Conservation (phyloP, 2,888 invertebrate species). For the Andrena dorsata region DNA sequence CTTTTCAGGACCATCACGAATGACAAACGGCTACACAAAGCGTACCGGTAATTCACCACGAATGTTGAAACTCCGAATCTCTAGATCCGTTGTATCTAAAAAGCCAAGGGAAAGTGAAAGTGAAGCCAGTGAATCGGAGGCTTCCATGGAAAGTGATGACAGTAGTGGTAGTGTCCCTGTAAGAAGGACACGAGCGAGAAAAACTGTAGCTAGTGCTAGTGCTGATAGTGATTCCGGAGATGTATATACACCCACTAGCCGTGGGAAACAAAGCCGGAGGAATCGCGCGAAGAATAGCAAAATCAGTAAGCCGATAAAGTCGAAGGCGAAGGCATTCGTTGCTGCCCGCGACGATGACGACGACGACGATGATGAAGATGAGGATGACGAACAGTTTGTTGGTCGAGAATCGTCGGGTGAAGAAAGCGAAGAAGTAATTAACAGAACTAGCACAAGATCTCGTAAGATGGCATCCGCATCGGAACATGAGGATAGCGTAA, state of each 20-base stretch:
- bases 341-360: slow-evolving; percentile 73
- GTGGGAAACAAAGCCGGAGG: slow-evolving; percentile 80
- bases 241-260: slow-evolving; percentile 86
- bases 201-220: slow-evolving; percentile 76
- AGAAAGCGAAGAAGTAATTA: slow-evolving; percentile 75
- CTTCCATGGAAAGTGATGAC: slow-evolving; percentile 76
- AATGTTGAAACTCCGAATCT: slow-evolving; percentile 74
- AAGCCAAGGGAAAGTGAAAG: slow-evolving; percentile 74
- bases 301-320: slow-evolving; percentile 70
- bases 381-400: slow-evolving; percentile 69
- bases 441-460: slow-evolving; percentile 72
- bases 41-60: slow-evolving; percentile 72
- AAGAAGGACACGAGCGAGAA: slow-evolving; percentile 76
- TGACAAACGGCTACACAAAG: slow-evolving; percentile 80
- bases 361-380: slow-evolving; percentile 65
- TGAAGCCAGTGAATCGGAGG: slow-evolving; percentile 79
- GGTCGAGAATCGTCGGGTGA: slow-evolving; percentile 72
- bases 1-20: slow-evolving; percentile 80
- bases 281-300: slow-evolving; percentile 79
- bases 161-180: slow-evolving; percentile 79
- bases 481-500: slow-evolving; percentile 36
- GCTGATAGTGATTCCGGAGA: slow-evolving; percentile 86
- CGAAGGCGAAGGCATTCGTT: slow-evolving; percentile 67
- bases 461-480: slow-evolving; percentile 63
- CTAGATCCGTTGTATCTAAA: slow-evolving; percentile 62